Base-by-base conservation (phyloP, 2,797 vertebrate genomes). In the Urophycis tenuis region DNA sequence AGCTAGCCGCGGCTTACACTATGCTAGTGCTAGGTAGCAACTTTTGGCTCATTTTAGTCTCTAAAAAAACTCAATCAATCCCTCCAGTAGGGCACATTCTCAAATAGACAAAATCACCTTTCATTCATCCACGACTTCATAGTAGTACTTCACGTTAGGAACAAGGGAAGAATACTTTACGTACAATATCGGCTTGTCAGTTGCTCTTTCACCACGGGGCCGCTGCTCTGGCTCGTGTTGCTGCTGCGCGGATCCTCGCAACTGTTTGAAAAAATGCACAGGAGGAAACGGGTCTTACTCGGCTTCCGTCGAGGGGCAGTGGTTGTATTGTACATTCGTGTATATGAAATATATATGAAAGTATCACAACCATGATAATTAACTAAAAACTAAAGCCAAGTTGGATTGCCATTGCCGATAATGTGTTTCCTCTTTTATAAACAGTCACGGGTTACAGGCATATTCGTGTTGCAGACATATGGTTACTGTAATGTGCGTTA, bases 231-330 rank as follows among this genome's bases (percentile, higher is more conserved):
- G 82, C 78, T 60, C 53, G 53, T 60, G 53, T 76, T 86, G 75
- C 85, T 86, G 86, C 87, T 88, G 81, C 82, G 85, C 87, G 80
- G 84, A 84, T 88, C 83, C 72, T 87, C 86, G 53, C 71, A 36
- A 74, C 70, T 84, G 80, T 86, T 91, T 92, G 87, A 91, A 92
- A 92, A 87, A 88, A 89, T 30, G 31, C 67, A 22, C 67, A 30
- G 87, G 89, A 71, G 78, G 83, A 72, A 85, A 88, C 69, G 89
- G 89, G 76, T 81, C 84, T 72, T 19, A 77, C 41, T 35, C 75
- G 81, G 88, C 88, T 92, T 91, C 92, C 91, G 92, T 92, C 17
- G 14, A 41, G 39, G 17, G 39, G 12, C 39, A 2, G 14, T 41
- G 39, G 12, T 41, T 41, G 14, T 2, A 41, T 41, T 41, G 39